Base-by-base conservation (phyloP, 2,888 invertebrate genomes). In the Rotaria magnacalcarata region DNA sequence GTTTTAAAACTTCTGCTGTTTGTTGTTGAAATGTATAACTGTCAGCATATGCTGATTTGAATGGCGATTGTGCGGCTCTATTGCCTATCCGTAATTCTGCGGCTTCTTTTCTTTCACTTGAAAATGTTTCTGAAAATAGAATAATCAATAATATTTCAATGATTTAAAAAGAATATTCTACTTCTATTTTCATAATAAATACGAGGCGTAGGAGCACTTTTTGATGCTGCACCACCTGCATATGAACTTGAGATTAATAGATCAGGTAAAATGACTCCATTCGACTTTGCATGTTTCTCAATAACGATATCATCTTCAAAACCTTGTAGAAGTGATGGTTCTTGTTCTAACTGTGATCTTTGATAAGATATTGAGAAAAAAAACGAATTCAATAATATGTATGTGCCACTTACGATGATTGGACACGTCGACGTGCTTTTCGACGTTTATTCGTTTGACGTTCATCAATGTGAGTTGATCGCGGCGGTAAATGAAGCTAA, bases 1-100 rank as follows among this genome's bases (percentile, higher is more conserved):
- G 67, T 67, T 67, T 67, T 67, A 67, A 67, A 67, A 67, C 67
- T 67, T 67, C 67, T 34, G 67, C 67, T 67, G 67, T 67, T 34
- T 67, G 67, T 34, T 67, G 67, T 67, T 67, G 67, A 67, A 67
- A 41, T 67, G 67, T 67, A 67, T 67, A 34, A 67, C 19, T 27
- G 34, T 67, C 41, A 41, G 16, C 34, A 19, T 14, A 11, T 14
- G 34, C 67, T 19, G 34, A 7, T 19, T 34, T 19, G 34, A 19
- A 67, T 67, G 67, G 67, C 34, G 34, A 34, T 67, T 67, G 67
- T 67, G 34, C 67, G 5, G 16, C 5, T 41, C 16, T 27, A 41
- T 19, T 67, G 7, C 34, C 34, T 34, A 67, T 19, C 19, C 67
- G 67, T 67, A 41, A 6, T 27, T 34, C 27, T 34, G 67, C 34